A percentile compares a stretch with the other conserved stretches of the same genome.
Evolutionary conservation across 92 coral and sea anemone genomes (phyloP).

Genomic region (Siderastrea siderea): DNA sequence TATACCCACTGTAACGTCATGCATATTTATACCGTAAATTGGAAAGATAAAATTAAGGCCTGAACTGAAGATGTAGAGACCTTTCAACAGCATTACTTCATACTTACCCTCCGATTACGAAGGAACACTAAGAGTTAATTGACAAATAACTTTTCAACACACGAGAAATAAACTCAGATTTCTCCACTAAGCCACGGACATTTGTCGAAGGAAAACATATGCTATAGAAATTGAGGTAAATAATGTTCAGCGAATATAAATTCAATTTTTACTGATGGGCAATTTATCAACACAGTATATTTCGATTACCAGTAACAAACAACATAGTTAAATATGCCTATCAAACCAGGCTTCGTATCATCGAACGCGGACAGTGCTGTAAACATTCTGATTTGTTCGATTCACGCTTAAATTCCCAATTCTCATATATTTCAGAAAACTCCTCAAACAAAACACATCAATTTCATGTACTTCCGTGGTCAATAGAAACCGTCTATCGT

Average conservation of each 20-base stretch:
- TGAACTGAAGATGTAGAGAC: not conserved
- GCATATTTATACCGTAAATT: not conserved
- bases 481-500: not conserved
- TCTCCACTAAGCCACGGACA: not conserved
- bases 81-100: not conserved
- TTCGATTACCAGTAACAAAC: not conserved
- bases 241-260: not conserved
- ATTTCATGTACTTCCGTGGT: not conserved
- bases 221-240: not conserved
- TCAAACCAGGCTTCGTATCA: not conserved
- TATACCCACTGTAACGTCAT: not conserved
- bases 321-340: not conserved
- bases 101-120: not conserved
- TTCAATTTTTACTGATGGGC: not conserved
- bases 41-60: not conserved
- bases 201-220: not conserved
- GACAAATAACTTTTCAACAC: not conserved
- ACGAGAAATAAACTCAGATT: not conserved
- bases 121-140: not conserved
- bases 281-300: not conserved
- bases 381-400: slow-evolving; percentile 3
- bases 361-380: slow-evolving; percentile 14
- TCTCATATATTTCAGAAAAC: not conserved
- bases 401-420: not conserved
- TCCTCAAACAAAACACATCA: not conserved